These are phyloP conservation scores for Cataglyphis livida DNA, from an alignment of 2,888 invertebrate genomes.

Conservation along the genomic window DNA sequence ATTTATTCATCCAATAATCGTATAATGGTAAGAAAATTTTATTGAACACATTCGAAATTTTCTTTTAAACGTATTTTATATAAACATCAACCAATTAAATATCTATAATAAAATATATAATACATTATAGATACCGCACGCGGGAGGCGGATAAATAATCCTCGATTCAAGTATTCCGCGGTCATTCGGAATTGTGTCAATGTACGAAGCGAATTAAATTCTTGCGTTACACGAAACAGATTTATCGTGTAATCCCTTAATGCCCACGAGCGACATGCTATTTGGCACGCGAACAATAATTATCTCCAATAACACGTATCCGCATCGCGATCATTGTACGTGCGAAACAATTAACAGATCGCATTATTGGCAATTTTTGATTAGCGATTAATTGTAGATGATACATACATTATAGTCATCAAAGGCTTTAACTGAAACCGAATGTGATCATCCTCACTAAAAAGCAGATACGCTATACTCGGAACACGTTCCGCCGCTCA, in stretches of 20 bases:
- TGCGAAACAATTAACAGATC: constrained; percentile 63
- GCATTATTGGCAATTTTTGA: constrained; percentile 22
- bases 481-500: constrained; percentile 20
- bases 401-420: constrained; percentile 23
- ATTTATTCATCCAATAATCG: neutral
- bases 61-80: no score
- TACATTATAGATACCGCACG: neutral
- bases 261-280: constrained; percentile 4
- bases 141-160: neutral
- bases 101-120: neutral
- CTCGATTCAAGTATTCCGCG: constrained; percentile 17
- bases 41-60: neutral
- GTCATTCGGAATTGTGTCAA: constrained; percentile 9
- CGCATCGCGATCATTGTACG: constrained; percentile 14
- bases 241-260: constrained; percentile 52
- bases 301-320: constrained; percentile 36
- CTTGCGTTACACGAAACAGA: constrained; percentile 52
- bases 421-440: constrained; percentile 28
- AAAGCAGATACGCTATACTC: constrained; percentile 41
- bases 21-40: neutral
- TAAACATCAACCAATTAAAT: neutral
- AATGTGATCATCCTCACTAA: constrained; percentile 65
- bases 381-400: constrained; percentile 17
- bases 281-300: constrained; percentile 54
- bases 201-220: constrained; percentile 50